Percentiles rank a stretch among this genome's conserved stretches.
Evolutionary conservation across 2,797 vertebrate species (phyloP).

Genomic region (Pseudochirops cupreus): DNA sequence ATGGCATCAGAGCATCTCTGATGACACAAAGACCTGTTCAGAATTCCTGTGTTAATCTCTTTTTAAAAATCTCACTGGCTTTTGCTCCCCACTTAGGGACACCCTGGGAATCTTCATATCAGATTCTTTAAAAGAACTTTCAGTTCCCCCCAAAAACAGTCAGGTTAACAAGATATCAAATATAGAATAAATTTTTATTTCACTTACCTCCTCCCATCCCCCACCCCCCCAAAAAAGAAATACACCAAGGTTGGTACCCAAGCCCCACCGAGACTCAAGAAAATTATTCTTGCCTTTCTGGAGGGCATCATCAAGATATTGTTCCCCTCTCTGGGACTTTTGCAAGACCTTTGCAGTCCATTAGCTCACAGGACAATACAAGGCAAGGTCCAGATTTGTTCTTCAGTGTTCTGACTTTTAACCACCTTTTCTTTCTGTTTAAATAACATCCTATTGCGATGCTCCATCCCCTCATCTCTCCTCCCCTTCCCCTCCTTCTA

Average conservation of each 20-base stretch:
- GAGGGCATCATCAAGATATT: not conserved
- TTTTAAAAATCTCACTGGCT: not conserved
- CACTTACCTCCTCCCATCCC: not conserved
- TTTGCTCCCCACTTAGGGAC: not conserved
- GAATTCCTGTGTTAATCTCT: not conserved
- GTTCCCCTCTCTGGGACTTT: not conserved
- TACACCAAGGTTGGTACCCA: too few species aligned
- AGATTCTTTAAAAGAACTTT: not conserved
- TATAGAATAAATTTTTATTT: not conserved
- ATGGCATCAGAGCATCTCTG: not conserved
- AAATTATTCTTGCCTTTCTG: not conserved
- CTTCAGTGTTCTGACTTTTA: not conserved
- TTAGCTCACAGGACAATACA: not conserved
- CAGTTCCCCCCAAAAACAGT: not conserved
- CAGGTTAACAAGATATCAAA: not conserved
- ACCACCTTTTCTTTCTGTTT: too few species aligned
- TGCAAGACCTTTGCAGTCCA: not conserved
- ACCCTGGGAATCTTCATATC: not conserved
- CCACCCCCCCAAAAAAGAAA: not conserved
- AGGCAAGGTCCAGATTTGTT: not conserved
- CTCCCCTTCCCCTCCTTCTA: too few species aligned
- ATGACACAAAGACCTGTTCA: not conserved
- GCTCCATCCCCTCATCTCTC: not conserved
- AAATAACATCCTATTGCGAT: too few species aligned
- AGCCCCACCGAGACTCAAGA: not conserved